A percentile compares a stretch with the other conserved stretches of the same genome.
Evolutionary conservation across 2,113 vertebrate genomes (phyloP).

Genomic region (Pomatostomus ruficeps): DNA sequence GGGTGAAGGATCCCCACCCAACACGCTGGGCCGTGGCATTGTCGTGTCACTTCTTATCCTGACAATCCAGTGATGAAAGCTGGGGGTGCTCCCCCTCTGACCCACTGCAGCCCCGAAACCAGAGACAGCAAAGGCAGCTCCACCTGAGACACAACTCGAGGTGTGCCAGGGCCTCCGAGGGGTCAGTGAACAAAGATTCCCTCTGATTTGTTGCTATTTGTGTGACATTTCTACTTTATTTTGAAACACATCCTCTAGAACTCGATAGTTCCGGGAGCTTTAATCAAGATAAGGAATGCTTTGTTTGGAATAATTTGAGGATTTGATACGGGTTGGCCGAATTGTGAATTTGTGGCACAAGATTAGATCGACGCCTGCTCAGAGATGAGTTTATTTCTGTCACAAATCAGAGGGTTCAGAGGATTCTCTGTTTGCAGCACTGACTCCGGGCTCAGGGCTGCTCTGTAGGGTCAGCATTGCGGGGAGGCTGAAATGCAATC

Average conservation of each 20-base stretch:
- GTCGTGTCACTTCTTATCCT: neutral
- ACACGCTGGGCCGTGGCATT: neutral
- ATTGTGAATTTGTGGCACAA: no score
- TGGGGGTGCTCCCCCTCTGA: neutral
- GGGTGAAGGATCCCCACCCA: neutral
- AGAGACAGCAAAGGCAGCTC: neutral
- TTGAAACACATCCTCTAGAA: neutral
- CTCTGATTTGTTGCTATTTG: neutral
- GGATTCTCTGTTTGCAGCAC: neutral
- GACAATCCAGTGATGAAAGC: no score
- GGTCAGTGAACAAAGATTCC: neutral
- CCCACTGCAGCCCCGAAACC: neutral
- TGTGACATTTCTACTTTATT: neutral
- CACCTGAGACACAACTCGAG: neutral
- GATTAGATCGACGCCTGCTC: fast-evolving
- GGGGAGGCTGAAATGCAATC: neutral
- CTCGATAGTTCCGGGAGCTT: neutral
- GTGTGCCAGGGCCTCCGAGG: neutral
- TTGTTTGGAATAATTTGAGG: neutral
- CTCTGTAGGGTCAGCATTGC: neutral
- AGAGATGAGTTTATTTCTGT: neutral
- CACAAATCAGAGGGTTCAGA: neutral
- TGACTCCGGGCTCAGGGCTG: neutral
- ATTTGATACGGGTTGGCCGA: neutral
- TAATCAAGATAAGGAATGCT: neutral